These are phyloP conservation scores for Paramormyrops kingsleyae DNA, from an alignment of 2,113 vertebrate genomes.

Conservation along the genomic window DNA sequence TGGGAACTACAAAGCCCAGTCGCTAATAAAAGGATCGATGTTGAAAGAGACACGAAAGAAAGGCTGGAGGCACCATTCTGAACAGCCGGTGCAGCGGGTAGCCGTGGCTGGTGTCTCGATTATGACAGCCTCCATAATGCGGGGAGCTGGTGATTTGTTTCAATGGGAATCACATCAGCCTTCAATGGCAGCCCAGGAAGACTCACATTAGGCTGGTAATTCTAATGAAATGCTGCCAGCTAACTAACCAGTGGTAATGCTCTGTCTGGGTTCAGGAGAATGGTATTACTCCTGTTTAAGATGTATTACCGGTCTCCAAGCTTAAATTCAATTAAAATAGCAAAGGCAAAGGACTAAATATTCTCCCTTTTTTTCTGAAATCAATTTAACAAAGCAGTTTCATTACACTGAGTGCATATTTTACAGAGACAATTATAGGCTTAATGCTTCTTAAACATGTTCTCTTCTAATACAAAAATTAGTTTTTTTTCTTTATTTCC, in stretches of 20 bases:
- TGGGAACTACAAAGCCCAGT: background rate
- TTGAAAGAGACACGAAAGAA: background rate
- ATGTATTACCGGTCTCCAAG: slow-evolving; percentile 39
- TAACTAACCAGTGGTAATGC: slow-evolving; percentile 50
- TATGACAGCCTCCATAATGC: background rate
- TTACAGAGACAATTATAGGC: slow-evolving; percentile 55
- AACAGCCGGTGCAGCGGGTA: background rate
- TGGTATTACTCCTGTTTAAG: slow-evolving; percentile 30
- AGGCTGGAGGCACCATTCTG: background rate
- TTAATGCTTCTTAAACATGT: slow-evolving; percentile 17
- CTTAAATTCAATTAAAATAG: slow-evolving; percentile 55
- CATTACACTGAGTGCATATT: slow-evolving; percentile 55
- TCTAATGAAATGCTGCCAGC: slow-evolving; percentile 56
- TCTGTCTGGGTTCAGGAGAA: slow-evolving; percentile 21
- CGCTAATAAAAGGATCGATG: background rate
- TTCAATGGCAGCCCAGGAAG: slow-evolving; percentile 44
- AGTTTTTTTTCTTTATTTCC: slow-evolving; percentile 3
- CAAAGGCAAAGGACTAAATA: slow-evolving; percentile 40
- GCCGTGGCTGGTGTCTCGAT: background rate
- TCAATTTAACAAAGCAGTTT: slow-evolving; percentile 52
- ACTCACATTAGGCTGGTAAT: slow-evolving; percentile 61
- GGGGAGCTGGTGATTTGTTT: slow-evolving; percentile 1
- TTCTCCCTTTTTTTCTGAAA: slow-evolving; percentile 54
- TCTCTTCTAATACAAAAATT: slow-evolving; percentile 6
- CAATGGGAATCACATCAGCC: slow-evolving; percentile 44